Evolutionary conservation across 2,797 vertebrate genomes (phyloP).

Genomic region (Macroramphosus scolopax): DNA sequence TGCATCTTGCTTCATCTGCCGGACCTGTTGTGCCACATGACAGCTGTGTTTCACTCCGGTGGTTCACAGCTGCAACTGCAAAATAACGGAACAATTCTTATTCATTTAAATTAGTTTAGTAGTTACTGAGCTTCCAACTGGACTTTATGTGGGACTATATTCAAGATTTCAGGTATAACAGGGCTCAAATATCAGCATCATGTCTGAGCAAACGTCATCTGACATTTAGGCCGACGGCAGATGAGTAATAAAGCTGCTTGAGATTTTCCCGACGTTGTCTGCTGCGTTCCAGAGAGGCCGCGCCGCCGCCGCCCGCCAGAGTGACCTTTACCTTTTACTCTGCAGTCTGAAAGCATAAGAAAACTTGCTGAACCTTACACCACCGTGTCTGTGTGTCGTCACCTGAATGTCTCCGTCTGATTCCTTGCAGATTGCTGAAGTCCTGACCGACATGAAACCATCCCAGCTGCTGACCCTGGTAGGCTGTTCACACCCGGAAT

Average conservation of each 20-base stretch:
- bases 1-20: too few species aligned
- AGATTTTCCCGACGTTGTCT: slow-evolving; percentile 33
- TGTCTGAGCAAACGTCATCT: slow-evolving; percentile 21
- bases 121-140: too few species aligned
- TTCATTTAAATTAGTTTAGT: too few species aligned
- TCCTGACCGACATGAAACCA: slow-evolving; percentile 79
- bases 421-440: slow-evolving; percentile 77
- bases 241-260: slow-evolving; percentile 34
- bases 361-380: not conserved
- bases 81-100: not conserved
- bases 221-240: slow-evolving; percentile 52
- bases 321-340: slow-evolving; percentile 54
- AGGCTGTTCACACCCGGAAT: slow-evolving; percentile 52
- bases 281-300: slow-evolving; percentile 22
- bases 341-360: slow-evolving; percentile 14
- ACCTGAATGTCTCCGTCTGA: slow-evolving; percentile 29
- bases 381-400: slow-evolving; percentile 12
- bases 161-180: not conserved
- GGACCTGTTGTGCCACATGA: too few species aligned
- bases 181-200: not conserved
- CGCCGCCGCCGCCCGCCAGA: slow-evolving; percentile 3
- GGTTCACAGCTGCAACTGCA: not conserved
- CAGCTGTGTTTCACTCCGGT: slow-evolving; percentile 1
- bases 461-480: slow-evolving; percentile 90
- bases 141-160: too few species aligned